Conservation (phyloP, 2,797 vertebrate genomes). For the Pseudochirops cupreus region DNA sequence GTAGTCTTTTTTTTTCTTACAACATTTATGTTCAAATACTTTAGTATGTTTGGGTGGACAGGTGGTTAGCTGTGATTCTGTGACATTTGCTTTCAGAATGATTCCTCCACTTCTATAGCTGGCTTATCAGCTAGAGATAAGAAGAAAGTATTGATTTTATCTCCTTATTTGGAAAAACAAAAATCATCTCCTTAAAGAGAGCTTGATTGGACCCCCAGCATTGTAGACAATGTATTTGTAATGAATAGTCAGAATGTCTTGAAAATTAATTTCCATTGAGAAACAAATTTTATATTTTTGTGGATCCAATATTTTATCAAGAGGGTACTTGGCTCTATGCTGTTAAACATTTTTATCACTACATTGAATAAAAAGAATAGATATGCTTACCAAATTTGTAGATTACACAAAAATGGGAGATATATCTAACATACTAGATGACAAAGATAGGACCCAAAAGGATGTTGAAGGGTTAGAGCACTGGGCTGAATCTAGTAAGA, state of each 20-base stretch:
- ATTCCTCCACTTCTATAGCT: not conserved
- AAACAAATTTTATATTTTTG: not conserved
- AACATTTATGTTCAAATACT: not conserved
- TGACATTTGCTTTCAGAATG: not conserved
- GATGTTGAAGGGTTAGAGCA: not conserved
- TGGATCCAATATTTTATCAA: not conserved
- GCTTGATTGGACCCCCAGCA: not conserved
- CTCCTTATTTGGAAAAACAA: not conserved
- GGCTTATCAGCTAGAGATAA: not conserved
- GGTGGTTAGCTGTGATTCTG: not conserved
- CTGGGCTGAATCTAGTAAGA: not conserved
- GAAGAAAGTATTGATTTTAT: constrained; percentile 1
- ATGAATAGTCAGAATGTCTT: not conserved
- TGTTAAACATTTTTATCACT: not conserved
- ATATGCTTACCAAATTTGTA: not conserved
- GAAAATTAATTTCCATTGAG: not conserved
- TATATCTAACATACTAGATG: not conserved
- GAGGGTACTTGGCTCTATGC: not conserved
- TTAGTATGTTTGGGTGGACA: not conserved
- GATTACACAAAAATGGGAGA: not conserved
- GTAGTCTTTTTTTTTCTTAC: not conserved
- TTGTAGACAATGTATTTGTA: not conserved
- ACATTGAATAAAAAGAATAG: not conserved
- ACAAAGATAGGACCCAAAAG: not conserved
- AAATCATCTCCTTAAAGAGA: not conserved